Conservation (phyloP, 2,797 vertebrate species). For the Macrochelys suwanniensis region DNA sequence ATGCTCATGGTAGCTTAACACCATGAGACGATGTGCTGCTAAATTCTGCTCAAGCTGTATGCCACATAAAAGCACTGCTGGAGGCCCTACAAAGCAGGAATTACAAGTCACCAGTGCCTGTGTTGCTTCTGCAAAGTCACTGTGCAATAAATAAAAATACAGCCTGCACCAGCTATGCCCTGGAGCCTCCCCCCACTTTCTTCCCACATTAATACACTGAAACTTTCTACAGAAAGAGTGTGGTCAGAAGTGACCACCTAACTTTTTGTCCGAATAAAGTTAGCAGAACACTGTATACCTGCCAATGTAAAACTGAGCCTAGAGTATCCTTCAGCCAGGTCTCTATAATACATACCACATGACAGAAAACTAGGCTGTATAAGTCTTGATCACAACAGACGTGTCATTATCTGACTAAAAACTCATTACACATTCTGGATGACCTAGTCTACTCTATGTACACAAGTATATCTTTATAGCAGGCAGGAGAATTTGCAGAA, state of each 20-base stretch:
- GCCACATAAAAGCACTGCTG: background rate
- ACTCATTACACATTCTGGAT: background rate
- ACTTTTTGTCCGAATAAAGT: background rate
- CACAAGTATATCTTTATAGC: background rate
- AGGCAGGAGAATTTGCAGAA: background rate
- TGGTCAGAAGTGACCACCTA: conserved; percentile 13
- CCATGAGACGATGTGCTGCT: background rate
- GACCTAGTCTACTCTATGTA: background rate
- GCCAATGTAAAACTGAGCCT: background rate
- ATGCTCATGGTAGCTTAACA: conserved; percentile 21
- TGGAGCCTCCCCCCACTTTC: background rate
- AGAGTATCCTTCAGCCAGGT: background rate
- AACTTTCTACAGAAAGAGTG: background rate
- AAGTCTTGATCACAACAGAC: background rate
- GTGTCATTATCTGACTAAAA: background rate
- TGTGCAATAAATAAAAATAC: background rate
- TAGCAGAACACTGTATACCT: background rate
- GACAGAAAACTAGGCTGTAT: background rate
- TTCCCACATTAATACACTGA: background rate
- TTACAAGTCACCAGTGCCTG: background rate
- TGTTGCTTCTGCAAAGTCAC: background rate
- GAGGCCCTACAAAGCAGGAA: background rate
- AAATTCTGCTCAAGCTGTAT: background rate
- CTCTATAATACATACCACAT: background rate
- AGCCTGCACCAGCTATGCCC: background rate